Conservation (phyloP, 2,888 invertebrate genomes). For the Pyrochroa serraticornis region DNA sequence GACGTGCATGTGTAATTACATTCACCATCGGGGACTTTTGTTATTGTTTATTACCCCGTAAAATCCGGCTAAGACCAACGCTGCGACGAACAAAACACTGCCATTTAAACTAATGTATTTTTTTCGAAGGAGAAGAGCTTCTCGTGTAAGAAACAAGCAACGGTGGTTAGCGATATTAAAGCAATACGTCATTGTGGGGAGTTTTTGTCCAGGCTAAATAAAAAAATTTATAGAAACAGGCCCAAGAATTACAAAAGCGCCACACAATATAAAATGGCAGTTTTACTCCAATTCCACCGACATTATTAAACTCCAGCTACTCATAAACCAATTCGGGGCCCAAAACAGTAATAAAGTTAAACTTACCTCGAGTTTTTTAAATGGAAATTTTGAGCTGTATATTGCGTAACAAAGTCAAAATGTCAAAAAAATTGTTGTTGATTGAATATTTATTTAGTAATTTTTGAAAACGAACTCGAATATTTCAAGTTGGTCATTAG, state of each 20-base stretch:
- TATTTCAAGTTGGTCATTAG: no score
- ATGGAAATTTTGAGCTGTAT: no score
- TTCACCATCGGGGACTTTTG: slow-evolving; percentile 25
- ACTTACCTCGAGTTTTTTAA: no score
- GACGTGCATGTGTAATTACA: slow-evolving; percentile 25
- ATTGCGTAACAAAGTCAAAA: no score
- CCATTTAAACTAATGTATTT: slow-evolving; percentile 30
- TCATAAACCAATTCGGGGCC: no score
- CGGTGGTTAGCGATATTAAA: slow-evolving; percentile 30
- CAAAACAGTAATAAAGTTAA: no score
- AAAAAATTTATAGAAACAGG: slow-evolving; percentile 11
- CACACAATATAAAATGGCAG: slow-evolving; percentile 4
- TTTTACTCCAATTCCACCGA: no score
- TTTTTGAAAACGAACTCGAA: no score
- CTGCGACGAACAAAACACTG: slow-evolving; percentile 26
- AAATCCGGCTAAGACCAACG: slow-evolving; percentile 25
- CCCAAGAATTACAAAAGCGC: slow-evolving; percentile 15
- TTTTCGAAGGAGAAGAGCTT: slow-evolving; percentile 26
- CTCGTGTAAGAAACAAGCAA: slow-evolving; percentile 28
- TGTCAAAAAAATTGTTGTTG: no score
- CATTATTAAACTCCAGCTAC: no score
- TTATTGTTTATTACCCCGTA: slow-evolving; percentile 28
- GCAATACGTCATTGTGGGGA: slow-evolving; percentile 27
- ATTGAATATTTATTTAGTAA: no score
- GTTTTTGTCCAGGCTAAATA: slow-evolving; percentile 17